phyloP scores from a whole-genome alignment of 2,797 vertebrate species.

The Serranus cabrilla region DNA sequence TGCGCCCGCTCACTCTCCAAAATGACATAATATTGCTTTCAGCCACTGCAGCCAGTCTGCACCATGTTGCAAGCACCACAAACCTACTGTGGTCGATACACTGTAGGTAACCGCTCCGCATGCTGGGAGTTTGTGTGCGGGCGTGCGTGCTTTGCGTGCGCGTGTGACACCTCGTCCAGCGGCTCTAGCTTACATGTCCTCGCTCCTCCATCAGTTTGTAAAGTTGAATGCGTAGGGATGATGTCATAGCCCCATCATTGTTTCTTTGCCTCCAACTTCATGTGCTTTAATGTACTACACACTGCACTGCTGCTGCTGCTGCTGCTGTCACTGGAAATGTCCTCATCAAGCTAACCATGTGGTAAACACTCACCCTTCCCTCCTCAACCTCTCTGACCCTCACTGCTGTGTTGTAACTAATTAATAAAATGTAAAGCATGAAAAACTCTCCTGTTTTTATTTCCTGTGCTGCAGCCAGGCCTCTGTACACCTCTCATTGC shows the following conservation, averaged over 20 bases:
- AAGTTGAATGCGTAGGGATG: constrained; percentile 77
- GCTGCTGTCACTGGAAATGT: constrained; percentile 57
- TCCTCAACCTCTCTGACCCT: background rate
- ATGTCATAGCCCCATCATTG: constrained; percentile 71
- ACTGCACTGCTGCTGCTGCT: constrained; percentile 39
- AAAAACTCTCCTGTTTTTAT: constrained; percentile 69
- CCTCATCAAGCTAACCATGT: constrained; percentile 70
- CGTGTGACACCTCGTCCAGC: constrained; percentile 37
- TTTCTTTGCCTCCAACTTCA: constrained; percentile 67
- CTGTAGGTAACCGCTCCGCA: constrained; percentile 51
- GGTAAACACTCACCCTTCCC: constrained; percentile 50
- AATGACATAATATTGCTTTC: constrained; percentile 70
- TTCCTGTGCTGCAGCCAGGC: constrained; percentile 57
- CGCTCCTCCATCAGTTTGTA: constrained; percentile 66
- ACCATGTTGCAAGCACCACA: constrained; percentile 71
- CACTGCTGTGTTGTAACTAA: constrained; percentile 52
- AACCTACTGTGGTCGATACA: constrained; percentile 52
- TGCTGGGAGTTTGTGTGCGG: constrained; percentile 62
- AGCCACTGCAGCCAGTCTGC: constrained; percentile 74
- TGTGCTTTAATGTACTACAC: constrained; percentile 47
- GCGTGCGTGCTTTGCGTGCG: constrained; percentile 24
- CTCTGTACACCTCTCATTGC: constrained; percentile 54
- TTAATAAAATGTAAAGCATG: constrained; percentile 76
- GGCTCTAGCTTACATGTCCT: constrained; percentile 38
- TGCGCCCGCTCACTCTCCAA: constrained; percentile 58